Evolutionary conservation across 2,113 vertebrate species (phyloP).

Genomic region (Osmerus eperlanus): DNA sequence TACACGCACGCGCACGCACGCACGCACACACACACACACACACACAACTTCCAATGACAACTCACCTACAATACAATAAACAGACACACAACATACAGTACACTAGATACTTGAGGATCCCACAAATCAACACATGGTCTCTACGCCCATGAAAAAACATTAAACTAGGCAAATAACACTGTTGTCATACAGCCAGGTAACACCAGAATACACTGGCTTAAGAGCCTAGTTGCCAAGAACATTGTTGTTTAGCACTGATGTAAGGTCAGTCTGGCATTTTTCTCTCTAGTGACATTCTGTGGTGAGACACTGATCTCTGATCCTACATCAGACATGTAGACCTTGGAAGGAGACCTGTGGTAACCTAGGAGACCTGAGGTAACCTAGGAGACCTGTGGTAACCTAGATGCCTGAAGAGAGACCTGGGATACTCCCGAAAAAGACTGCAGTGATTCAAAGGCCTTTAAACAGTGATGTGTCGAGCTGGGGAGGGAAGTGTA

Average conservation of each 20-base stretch:
- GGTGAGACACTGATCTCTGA: not conserved
- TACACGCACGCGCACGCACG: constrained; percentile 11
- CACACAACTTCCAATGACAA: constrained; percentile 4
- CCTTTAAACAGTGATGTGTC: constrained; percentile 25
- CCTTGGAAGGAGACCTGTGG: too few species aligned
- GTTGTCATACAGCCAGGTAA: constrained; percentile 26
- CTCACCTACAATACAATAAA: constrained; percentile 33
- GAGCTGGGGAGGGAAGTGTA: constrained; percentile 18
- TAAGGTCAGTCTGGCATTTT: constrained; percentile 17
- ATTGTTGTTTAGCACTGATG: constrained; percentile 37
- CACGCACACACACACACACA: constrained; percentile 20
- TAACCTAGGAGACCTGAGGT: not conserved
- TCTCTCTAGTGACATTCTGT: not conserved
- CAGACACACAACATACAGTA: constrained; percentile 51
- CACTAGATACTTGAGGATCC: constrained; percentile 27
- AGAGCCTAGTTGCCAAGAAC: too few species aligned
- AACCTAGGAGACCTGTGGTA: too few species aligned
- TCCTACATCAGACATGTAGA: not conserved
- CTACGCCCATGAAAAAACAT: constrained; percentile 11
- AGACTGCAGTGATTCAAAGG: constrained; percentile 35
- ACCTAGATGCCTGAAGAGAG: too few species aligned
- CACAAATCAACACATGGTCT: constrained; percentile 24
- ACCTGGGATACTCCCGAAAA: not conserved
- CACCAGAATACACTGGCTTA: constrained; percentile 9
- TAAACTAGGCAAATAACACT: constrained; percentile 34